Base-by-base conservation (phyloP, 2,888 invertebrate species). In the Fragum whitleyi region DNA sequence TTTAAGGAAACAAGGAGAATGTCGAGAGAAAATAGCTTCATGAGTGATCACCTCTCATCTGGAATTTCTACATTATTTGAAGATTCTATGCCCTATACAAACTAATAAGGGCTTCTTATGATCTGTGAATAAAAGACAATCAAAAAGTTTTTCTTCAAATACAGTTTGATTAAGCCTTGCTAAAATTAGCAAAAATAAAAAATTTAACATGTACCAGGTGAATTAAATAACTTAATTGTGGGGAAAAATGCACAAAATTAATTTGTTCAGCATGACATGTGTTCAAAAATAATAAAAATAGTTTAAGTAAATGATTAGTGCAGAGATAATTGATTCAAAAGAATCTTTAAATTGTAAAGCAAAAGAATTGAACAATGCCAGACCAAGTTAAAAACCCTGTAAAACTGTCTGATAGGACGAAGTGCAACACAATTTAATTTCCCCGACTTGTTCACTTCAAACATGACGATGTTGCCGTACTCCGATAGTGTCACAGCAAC, bases 1-100 rank as follows among this genome's bases (percentile, higher is more conserved):
- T 65, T 65, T 26, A 42, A 2, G 42, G 36, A 65, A 65, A 65
- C 65, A 42, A 65, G 65, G 65, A 5, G 23, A 39, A 19, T 65
- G 65, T 65, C 65, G 26, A 23, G 21, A 26, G 21, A 65, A 65
- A 42, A 65, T 11, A 42, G 42, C 23, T 23, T 65, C 65, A 2
- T 65, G 65, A 65, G 21, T 65, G 28, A 61, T 61, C 26, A 21
- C 57, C 47, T 9, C 16, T 47, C 47, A 47, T 47, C 5, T 16
- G 5, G 16, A 5, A 47, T 47, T 47, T 47, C 16, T 14, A 47
- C 7, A 47, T 47, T 9, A 47, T 47, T 47, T 47, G 7, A 6
- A 14, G 47, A 47, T 47, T 47, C 47, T 47, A 47, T 47, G 14
- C 14, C 39, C 14, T 39, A 39, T 14, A 39, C 6, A n/a, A n/a